Evolutionary conservation across 2,113 vertebrate genomes (phyloP).

Genomic region (Rhadina sibilatrix): DNA sequence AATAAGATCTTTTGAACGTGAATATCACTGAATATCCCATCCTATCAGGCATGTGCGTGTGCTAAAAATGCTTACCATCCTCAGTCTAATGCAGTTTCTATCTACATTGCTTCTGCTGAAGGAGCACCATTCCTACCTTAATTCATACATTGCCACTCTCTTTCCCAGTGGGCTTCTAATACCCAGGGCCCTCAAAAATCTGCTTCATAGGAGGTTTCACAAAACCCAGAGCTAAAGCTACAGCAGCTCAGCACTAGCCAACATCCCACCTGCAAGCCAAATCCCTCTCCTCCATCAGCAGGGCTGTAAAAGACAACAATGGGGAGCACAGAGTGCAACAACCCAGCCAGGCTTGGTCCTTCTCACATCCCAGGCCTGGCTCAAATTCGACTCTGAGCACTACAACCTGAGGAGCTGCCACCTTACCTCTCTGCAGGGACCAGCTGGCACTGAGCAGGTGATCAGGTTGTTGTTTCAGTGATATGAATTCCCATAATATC

Average conservation of each 20-base stretch:
- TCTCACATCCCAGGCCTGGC: neutral
- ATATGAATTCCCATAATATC: fast-evolving
- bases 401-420: neutral
- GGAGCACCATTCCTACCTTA: neutral
- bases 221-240: neutral
- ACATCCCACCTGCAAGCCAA: neutral
- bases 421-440: neutral
- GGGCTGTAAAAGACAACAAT: neutral
- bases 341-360: neutral
- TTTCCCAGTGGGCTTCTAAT: neutral
- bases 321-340: neutral
- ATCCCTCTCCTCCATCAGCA: neutral
- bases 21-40: neutral
- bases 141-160: neutral
- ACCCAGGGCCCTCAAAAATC: neutral
- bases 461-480: neutral
- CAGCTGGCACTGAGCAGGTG: fast-evolving
- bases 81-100: neutral
- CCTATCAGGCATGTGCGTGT: neutral
- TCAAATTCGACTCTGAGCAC: neutral
- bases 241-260: neutral
- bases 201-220: neutral
- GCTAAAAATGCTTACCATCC: neutral
- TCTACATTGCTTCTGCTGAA: neutral
- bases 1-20: neutral